Base-by-base conservation (phyloP, 2,113 vertebrate genomes). In the Suncus etruscus region DNA sequence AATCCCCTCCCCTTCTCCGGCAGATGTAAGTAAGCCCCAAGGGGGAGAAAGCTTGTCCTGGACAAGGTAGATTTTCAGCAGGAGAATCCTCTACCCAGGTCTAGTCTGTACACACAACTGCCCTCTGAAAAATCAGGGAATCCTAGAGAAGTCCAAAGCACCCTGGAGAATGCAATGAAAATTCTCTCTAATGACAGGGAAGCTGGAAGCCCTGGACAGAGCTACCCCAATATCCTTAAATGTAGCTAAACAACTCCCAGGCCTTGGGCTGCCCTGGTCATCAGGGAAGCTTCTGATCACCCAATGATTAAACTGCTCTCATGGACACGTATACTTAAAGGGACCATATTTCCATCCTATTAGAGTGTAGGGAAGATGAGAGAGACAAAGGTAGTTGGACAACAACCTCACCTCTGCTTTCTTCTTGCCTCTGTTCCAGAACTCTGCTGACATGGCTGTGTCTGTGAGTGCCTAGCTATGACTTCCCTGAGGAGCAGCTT, bases 11-110 rank as follows among this genome's bases (percentile, higher is more conserved):
- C 58, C 89, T 32, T 32, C 73, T 27, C 73, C n/a, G 48, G 20
- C 20, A 15, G 78, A 81, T 0, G 51, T 74, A 68, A 18, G 16
- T 0, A 72, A 72, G 47, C 47, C 72, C 31, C 3, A 14, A 0
- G 7, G 81, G 61, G 31, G 45, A 54, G 69, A 10, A 70, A 27
- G 16, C 27, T 79, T 15, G 0, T 6, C 24, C 16, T 74, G 70
- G 86, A 27, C 3, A 10, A 63, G 3, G n/a, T 0, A 48, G 81
- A 7, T 29, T 1, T 0, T 45, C 76, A 14, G 83, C 1, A 1
- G 45, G 51, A n/a, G 51, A 47, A 25, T 0, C 25, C 18, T 7
- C 8, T 6, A 1, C 25, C 3, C 1, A 39, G 47, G 11, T 29
- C 54, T 16, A 51, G 65, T 4, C 31, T 7, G 58, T 51, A 22